These are phyloP conservation scores for Chymomyza fuscimana DNA, from an alignment of 2,888 invertebrate species.

Conservation along the genomic window DNA sequence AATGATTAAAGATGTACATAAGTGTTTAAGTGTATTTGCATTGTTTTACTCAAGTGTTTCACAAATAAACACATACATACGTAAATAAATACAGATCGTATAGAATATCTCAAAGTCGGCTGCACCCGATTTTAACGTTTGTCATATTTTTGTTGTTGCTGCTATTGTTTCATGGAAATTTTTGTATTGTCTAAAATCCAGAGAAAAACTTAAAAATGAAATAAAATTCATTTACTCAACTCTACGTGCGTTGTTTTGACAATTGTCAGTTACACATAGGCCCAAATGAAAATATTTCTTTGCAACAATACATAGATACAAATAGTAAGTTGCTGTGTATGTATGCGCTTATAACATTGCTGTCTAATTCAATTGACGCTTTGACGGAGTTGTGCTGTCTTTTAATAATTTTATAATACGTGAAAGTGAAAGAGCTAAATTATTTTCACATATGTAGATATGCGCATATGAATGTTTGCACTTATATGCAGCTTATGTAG, in stretches of 20 bases:
- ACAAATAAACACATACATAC: too few species aligned
- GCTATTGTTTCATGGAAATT: constrained; percentile 17
- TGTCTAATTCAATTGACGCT: constrained; percentile 53
- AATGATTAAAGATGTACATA: too few species aligned
- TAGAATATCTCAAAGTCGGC: too few species aligned
- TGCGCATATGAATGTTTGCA: background rate
- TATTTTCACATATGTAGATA: background rate
- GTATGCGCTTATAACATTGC: background rate
- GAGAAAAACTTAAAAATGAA: background rate
- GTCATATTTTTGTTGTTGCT: constrained; percentile 15
- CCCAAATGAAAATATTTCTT: constrained; percentile 5
- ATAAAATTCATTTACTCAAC: constrained; percentile 47
- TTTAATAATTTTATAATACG: constrained; percentile 61
- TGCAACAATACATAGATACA: background rate
- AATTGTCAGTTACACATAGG: constrained; percentile 27
- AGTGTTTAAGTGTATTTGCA: too few species aligned
- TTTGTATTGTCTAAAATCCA: constrained; percentile 17
- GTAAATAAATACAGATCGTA: too few species aligned
- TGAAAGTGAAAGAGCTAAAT: constrained; percentile 55
- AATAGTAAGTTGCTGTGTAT: background rate
- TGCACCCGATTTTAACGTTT: too few species aligned
- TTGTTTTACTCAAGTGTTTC: too few species aligned
- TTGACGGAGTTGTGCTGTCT: constrained; percentile 16
- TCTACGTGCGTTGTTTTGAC: constrained; percentile 49
- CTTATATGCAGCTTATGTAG: constrained; percentile 3